These are phyloP conservation scores for Unio delphinus DNA, from an alignment of 2,888 invertebrate species.

Conservation along the genomic window DNA sequence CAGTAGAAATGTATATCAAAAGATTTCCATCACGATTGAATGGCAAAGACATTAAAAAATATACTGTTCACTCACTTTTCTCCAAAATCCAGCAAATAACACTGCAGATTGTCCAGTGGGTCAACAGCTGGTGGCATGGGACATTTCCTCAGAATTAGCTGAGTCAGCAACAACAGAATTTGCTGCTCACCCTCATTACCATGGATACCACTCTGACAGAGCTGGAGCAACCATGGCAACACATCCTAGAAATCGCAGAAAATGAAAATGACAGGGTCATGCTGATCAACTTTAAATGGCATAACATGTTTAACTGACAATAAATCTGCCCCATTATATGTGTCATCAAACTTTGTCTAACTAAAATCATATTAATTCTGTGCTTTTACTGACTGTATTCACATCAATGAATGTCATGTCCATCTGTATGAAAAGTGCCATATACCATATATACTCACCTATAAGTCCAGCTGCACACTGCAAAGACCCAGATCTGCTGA, in stretches of 20 bases:
- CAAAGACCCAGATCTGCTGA: too few relatives aligned
- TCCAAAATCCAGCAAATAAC: constrained; percentile 77
- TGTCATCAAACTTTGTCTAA: too few relatives aligned
- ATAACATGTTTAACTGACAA: neutral
- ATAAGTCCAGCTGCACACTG: too few relatives aligned
- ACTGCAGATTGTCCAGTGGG: constrained; percentile 49
- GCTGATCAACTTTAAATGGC: neutral
- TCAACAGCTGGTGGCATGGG: constrained; percentile 74
- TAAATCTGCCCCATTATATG: too few relatives aligned
- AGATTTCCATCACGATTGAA: too few relatives aligned
- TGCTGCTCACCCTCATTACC: constrained; percentile 12
- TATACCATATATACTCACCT: too few relatives aligned
- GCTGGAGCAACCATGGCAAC: constrained; percentile 56
- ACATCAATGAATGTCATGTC: too few relatives aligned
- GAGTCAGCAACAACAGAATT: constrained; percentile 77
- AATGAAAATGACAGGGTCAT: neutral
- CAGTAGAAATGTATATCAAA: too few relatives aligned
- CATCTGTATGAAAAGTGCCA: too few relatives aligned
- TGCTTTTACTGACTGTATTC: too few relatives aligned
- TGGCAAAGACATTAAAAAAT: neutral
- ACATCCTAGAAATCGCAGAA: constrained; percentile 46
- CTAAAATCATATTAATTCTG: too few relatives aligned
- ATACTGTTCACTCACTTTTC: constrained; percentile 14
- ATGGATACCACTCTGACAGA: constrained; percentile 34
- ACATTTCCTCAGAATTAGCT: constrained; percentile 80